Percentiles rank a stretch among this genome's conserved stretches.
Conservation (phyloP, 2,113 vertebrate genomes). For the Eclectus roratus region DNA sequence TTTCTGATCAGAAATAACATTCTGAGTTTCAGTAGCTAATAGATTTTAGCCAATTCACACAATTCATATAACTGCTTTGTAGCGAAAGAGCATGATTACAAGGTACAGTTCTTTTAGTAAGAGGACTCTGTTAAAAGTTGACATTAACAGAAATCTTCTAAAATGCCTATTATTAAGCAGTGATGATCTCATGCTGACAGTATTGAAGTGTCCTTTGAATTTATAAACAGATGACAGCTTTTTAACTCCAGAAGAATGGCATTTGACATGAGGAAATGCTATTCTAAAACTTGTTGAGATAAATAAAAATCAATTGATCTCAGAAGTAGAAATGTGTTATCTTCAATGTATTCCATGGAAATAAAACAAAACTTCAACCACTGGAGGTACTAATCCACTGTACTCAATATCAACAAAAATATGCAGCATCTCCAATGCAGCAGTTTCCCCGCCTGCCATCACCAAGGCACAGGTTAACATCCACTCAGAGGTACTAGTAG, state of each 20-base stretch:
- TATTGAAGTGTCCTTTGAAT: background rate
- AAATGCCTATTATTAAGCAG: background rate
- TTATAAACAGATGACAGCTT: background rate
- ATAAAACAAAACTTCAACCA: background rate
- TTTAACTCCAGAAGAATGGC: background rate
- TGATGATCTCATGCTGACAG: background rate
- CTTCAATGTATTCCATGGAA: background rate
- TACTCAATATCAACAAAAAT: background rate
- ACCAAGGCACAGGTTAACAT: background rate
- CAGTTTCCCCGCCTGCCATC: background rate
- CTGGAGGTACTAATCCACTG: background rate
- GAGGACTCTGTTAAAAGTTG: background rate
- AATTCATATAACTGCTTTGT: background rate
- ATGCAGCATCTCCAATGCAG: rapidly evolving
- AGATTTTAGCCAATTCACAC: conserved; percentile 3
- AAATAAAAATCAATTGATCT: background rate
- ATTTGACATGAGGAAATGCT: background rate
- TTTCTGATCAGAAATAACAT: conserved; percentile 22
- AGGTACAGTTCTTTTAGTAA: background rate
- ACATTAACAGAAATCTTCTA: background rate
- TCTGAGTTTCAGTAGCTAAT: conserved; percentile 5
- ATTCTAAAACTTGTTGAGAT: background rate
- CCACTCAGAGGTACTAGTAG: background rate
- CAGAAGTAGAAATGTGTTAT: background rate
- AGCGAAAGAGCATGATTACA: background rate